Base-by-base conservation (phyloP, 1,140 invertebrate genomes). In the Teleopsis dalmanni region DNA sequence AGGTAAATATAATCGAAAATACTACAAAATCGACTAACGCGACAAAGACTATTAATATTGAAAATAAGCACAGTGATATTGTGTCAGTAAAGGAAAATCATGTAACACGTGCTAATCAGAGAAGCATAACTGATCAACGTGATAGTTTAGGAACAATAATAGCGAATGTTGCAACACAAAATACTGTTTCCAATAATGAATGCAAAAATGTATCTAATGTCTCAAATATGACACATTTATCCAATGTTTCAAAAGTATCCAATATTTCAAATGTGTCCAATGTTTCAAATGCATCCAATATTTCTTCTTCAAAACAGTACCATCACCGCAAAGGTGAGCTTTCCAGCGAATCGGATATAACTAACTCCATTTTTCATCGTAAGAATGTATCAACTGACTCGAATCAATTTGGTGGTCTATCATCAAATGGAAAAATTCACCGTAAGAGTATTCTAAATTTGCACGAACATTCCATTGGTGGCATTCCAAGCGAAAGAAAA, bases 391-490 rank as follows among this genome's bases (percentile, higher is more conserved):
- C 58, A 10, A 55, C 33, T 13, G 64, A 68, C 13, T 56, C 55
- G 4, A 54, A 59, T 44, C 53, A 54, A 3, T 51, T 53, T 26
- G 58, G 81, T 6, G 79, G 79, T 9, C 80, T 81, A 5, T 85
- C 84, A n/a, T 81, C 84, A 0, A 82, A 84, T 2, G 85, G 85
- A 14, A 80, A 84, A 11, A 82, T 84, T 56, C 84, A 87, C 59
- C 75, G 83, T 23, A 87, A 86, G 65, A 88, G 85, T 42, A 85
- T 88, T 19, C 79, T 80, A 1, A 88, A 87, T 62, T 70, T 88
- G 0, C 80, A 82, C 16, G 84, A 87, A 51, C 60, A 81, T 43
- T 81, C 60, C 1, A 65, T 58, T 41, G 50, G 40, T 19, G 53
- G 47, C 33, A 51, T 57, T 43, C 47, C 53, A 6, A 59, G 52